Evolutionary conservation across 1,140 invertebrate species (phyloP).

Genomic region (Polypedilum vanderplanki): DNA sequence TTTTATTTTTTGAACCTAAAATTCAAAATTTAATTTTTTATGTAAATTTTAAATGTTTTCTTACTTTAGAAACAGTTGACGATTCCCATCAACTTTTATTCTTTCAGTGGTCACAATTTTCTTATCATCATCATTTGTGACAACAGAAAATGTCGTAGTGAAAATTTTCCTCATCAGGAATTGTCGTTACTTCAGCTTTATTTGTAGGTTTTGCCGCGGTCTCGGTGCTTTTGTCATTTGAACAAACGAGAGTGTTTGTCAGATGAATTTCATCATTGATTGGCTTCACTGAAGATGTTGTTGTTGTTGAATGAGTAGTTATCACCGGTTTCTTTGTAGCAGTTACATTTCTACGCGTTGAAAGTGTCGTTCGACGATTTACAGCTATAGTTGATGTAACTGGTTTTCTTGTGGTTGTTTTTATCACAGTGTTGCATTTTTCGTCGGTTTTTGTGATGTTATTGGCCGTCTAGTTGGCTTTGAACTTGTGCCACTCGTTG

Average conservation of each 20-base stretch:
- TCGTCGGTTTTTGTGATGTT: slow-evolving; percentile 34
- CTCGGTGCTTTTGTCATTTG: slow-evolving; percentile 37
- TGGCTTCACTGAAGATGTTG: no score
- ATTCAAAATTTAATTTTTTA: no score
- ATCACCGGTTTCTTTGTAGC: no score
- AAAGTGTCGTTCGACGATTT: slow-evolving; percentile 23
- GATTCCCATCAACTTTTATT: slow-evolving; percentile 38
- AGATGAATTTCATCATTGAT: slow-evolving; percentile 20
- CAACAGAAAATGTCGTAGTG: slow-evolving; percentile 36
- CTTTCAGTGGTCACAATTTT: slow-evolving; percentile 34
- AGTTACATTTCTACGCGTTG: slow-evolving; percentile 22
- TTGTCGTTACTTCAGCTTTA: slow-evolving; percentile 36
- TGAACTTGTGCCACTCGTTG: slow-evolving; percentile 32
- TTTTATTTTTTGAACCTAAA: no score
- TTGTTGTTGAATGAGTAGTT: slow-evolving; percentile 10
- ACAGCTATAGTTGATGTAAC: slow-evolving; percentile 28
- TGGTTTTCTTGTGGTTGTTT: slow-evolving; percentile 23
- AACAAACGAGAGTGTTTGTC: slow-evolving; percentile 32
- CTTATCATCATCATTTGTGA: slow-evolving; percentile 32
- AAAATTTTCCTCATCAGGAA: slow-evolving; percentile 31
- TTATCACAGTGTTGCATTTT: slow-evolving; percentile 34
- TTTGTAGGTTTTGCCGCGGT: slow-evolving; percentile 40
- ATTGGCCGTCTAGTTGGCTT: slow-evolving; percentile 35
- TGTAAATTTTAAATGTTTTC: no score
- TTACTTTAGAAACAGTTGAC: background rate